These are phyloP conservation scores for Pygmarrhopalites habei DNA, from an alignment of 1,140 invertebrate genomes.

Conservation along the genomic window DNA sequence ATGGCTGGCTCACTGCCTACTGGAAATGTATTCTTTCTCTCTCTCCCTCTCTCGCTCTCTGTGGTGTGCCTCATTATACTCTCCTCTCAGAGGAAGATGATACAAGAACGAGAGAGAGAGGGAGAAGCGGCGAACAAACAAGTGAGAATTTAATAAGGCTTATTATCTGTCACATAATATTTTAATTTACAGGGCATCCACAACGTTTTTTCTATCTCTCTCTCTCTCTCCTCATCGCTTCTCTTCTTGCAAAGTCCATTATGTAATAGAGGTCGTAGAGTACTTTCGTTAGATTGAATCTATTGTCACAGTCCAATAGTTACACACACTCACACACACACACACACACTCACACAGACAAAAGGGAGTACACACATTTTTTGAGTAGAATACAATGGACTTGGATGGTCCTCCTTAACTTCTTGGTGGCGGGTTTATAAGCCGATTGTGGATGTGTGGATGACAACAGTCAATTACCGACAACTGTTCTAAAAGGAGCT, in stretches of 20 bases:
- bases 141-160: neutral
- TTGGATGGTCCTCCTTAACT: too few species aligned
- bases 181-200: conserved; percentile 11
- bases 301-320: too few species aligned
- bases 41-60: neutral
- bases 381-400: too few species aligned
- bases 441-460: neutral
- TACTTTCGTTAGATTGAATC: too few species aligned
- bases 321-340: too few species aligned
- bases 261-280: neutral
- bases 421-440: conserved; percentile 10
- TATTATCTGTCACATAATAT: conserved; percentile 14
- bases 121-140: neutral
- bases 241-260: neutral
- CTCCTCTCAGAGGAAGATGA: neutral
- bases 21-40: neutral
- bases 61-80: neutral
- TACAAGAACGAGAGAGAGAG: neutral
- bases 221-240: too few species aligned
- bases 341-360: neutral
- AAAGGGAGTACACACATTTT: too few species aligned
- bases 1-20: neutral
- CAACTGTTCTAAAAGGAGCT: conserved; percentile 7
- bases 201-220: too few species aligned
- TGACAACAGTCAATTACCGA: neutral